A percentile compares a stretch with the other conserved stretches of the same genome.
phyloP scores from a whole-genome alignment of 1,140 invertebrate species.

The Eriosoma lanigerum region DNA sequence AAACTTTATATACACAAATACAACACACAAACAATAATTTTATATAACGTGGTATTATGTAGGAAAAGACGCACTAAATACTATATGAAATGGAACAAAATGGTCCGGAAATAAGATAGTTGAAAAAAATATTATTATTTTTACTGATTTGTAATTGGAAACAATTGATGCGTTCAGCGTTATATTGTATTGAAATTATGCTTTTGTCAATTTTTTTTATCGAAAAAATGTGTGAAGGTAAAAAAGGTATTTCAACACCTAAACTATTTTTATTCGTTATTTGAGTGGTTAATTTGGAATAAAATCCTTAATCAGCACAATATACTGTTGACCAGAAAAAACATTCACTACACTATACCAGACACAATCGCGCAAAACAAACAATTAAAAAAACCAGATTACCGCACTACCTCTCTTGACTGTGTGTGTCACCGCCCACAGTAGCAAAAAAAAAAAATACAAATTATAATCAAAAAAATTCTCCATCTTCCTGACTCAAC shows the following conservation, averaged over 20 bases:
- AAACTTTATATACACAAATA: too few species aligned
- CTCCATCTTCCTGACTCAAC: conserved; percentile 13
- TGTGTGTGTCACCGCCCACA: not conserved
- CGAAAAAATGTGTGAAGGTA: conserved; percentile 1
- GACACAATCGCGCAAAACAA: not conserved
- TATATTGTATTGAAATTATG: conserved; percentile 2
- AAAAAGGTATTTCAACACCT: conserved; percentile 26
- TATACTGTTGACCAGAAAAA: not conserved
- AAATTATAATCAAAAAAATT: not conserved
- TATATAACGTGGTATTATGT: too few species aligned
- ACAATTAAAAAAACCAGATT: conserved; percentile 40
- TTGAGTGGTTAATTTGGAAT: not conserved
- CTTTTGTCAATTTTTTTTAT: not conserved
- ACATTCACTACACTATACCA: not conserved
- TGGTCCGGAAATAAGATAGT: conserved; percentile 4
- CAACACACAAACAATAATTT: too few species aligned
- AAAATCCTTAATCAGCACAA: conserved; percentile 19
- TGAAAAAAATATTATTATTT: conserved; percentile 18
- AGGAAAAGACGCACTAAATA: too few species aligned
- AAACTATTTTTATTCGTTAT: conserved; percentile 22
- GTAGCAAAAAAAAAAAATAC: not conserved
- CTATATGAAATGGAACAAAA: not conserved
- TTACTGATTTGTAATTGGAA: conserved; percentile 20
- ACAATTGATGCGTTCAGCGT: conserved; percentile 29
- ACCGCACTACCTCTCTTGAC: not conserved